Percentiles rank a stretch among this genome's conserved stretches.
Conservation (phyloP, 2,797 vertebrate genomes). For the Karalla daura region DNA sequence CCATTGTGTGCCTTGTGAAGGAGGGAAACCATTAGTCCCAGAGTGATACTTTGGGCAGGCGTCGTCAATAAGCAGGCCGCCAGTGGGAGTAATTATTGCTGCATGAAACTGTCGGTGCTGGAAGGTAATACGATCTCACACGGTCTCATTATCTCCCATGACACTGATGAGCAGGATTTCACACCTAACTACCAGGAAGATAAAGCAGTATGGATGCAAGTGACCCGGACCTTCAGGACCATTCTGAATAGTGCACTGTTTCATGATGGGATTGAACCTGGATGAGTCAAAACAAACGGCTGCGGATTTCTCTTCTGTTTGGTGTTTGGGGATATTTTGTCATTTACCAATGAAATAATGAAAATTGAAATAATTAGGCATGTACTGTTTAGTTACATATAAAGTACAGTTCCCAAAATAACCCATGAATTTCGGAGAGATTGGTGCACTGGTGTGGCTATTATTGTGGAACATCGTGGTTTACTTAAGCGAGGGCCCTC, state of each 20-base stretch:
- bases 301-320: neutral
- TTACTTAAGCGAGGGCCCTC: no score
- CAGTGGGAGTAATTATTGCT: slow-evolving; percentile 83
- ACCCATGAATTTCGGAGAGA: no score
- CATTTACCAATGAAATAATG: no score
- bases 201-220: slow-evolving; percentile 14
- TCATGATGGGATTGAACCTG: slow-evolving; percentile 8
- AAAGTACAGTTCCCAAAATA: no score
- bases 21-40: slow-evolving; percentile 74
- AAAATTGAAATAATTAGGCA: no score
- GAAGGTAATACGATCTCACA: slow-evolving; percentile 79
- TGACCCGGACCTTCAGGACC: slow-evolving; percentile 17
- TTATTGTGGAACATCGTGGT: no score
- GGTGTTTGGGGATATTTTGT: slow-evolving; percentile 12
- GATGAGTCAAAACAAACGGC: neutral
- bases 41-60: slow-evolving; percentile 72
- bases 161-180: slow-evolving; percentile 71
- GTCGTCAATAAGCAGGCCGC: slow-evolving; percentile 74
- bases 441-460: no score
- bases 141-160: slow-evolving; percentile 77
- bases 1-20: slow-evolving; percentile 74
- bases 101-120: slow-evolving; percentile 67
- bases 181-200: slow-evolving; percentile 48
- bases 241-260: slow-evolving; percentile 4
- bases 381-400: no score